These are phyloP conservation scores for Oryzias celebensis DNA, from an alignment of 2,113 vertebrate genomes.

Conservation along the genomic window DNA sequence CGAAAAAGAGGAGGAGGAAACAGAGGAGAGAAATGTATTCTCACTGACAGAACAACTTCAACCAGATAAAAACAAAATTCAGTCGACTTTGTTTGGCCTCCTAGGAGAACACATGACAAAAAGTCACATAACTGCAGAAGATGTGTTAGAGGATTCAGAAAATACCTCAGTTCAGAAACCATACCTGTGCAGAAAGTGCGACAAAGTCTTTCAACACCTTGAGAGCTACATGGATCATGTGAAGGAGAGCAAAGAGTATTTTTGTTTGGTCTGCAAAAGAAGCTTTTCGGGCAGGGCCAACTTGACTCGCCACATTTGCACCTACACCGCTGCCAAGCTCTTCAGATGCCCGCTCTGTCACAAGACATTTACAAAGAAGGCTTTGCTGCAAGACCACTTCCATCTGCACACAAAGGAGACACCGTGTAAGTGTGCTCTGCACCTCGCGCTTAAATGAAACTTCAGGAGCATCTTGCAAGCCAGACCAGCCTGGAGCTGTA, in stretches of 20 bases:
- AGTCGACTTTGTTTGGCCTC: background rate
- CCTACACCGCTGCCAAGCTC: conserved; percentile 84
- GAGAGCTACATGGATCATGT: conserved; percentile 86
- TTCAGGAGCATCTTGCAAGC: conserved; percentile 81
- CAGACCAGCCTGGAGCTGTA: conserved; percentile 35
- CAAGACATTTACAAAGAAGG: conserved; percentile 87
- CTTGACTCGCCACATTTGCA: conserved; percentile 82
- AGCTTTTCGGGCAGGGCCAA: conserved; percentile 86
- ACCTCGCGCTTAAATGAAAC: conserved; percentile 84
- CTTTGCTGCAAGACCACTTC: conserved; percentile 85
- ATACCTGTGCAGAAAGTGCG: conserved; percentile 82
- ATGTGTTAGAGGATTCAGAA: conserved; percentile 4
- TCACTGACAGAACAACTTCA: conserved; percentile 13
- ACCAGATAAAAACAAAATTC: background rate
- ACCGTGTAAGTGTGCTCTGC: conserved; percentile 81
- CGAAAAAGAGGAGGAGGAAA: background rate
- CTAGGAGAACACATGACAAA: conserved; percentile 6
- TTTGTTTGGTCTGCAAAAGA: conserved; percentile 87
- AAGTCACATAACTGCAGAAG: background rate
- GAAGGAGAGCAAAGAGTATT: conserved; percentile 85
- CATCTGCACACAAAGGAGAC: conserved; percentile 85
- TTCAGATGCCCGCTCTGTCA: conserved; percentile 87
- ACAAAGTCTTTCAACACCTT: conserved; percentile 84
- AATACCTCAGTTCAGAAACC: conserved; percentile 40
- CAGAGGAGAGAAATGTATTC: conserved; percentile 11